A percentile compares a stretch with the other conserved stretches of the same genome.
phyloP scores from a whole-genome alignment of 2,888 invertebrate species.

The Brachycybe producta region DNA sequence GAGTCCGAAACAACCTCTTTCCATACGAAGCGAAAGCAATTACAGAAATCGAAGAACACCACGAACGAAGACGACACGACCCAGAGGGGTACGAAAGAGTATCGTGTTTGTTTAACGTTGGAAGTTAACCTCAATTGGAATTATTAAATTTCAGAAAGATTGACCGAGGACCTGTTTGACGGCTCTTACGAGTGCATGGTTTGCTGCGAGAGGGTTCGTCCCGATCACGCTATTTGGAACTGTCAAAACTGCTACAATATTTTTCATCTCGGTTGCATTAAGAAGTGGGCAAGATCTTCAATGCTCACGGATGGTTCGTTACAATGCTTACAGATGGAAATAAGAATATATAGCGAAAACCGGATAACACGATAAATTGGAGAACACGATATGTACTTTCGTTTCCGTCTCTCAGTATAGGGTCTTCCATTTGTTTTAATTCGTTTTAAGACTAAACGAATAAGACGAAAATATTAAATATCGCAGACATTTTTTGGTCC shows the following conservation, averaged over 20 bases:
- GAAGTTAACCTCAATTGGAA: no score
- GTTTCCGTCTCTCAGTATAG: no score
- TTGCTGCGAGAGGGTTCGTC: slow-evolving; percentile 75
- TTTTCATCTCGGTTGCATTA: slow-evolving; percentile 76
- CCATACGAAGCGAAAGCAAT: no score
- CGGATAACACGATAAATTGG: no score
- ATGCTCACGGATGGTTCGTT: slow-evolving; percentile 33
- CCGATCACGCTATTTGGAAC: slow-evolving; percentile 73
- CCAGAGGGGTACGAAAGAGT: slow-evolving; percentile 5
- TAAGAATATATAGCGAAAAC: background rate
- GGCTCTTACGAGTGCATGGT: slow-evolving; percentile 84
- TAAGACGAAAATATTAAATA: no score
- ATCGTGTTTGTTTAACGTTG: background rate
- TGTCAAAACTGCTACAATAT: slow-evolving; percentile 85
- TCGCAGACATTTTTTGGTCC: no score
- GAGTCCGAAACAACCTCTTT: no score
- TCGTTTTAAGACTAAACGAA: no score
- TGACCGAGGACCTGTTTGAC: slow-evolving; percentile 67
- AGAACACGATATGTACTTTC: no score
- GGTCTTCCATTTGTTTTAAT: no score
- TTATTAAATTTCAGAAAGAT: slow-evolving; percentile 49
- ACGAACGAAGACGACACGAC: slow-evolving; percentile 3
- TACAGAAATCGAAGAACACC: no score
- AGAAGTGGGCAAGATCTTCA: slow-evolving; percentile 82
- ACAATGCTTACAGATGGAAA: slow-evolving; percentile 9